Base-by-base conservation (phyloP, 2,888 invertebrate genomes). In the Drosophila stalkeri region DNA sequence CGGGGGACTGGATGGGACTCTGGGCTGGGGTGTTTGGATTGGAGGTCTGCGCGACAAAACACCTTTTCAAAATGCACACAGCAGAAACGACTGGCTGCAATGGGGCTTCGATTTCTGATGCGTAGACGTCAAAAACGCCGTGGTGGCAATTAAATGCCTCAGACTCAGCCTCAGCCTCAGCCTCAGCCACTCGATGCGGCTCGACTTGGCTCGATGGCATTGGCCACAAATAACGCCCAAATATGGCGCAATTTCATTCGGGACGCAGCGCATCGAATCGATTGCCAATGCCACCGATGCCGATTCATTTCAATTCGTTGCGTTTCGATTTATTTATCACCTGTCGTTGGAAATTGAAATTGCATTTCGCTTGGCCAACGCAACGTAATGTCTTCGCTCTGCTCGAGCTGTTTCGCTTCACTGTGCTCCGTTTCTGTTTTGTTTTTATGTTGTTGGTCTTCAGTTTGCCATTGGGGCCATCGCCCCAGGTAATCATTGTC, bases 251-350 rank as follows among this genome's bases (percentile, higher is more conserved):
- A 89, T 86, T 86, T 89, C 86, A 80, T 84, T 84, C 72, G 86
- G 75, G 83, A 82, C 86, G 76, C 70, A 69, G 54, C 69, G 75
- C 67, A 80, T 35, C 81, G 84, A 86, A 83, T 79, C 81, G 85
- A 85, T 86, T 86, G 72, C 70, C 70, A 78, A 77, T 74, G 78
- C 75, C 63, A 75, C 72, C 77, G 80, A 76, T 70, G 75, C 62
- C 83, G 73, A 75, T 81, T 81, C 82, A 81, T 81, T 87, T 82
- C 86, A 81, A 85, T 86, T 87, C 86, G 87, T 69, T 82, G 80
- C 77, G 82, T 88, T 91, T 89, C 92, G 92, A 92, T 92, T 92
- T 92, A 92, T 92, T 92, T 92, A 92, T 91, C 91, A 91, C 92
- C 92, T 91, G 91, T 92, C 91, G 91, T 86, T 89, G 86, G 74